Evolutionary conservation across 30 jellyfish, hydroid and myxozoan species (phyloP).

Genomic region (Hydractinia echinata): DNA sequence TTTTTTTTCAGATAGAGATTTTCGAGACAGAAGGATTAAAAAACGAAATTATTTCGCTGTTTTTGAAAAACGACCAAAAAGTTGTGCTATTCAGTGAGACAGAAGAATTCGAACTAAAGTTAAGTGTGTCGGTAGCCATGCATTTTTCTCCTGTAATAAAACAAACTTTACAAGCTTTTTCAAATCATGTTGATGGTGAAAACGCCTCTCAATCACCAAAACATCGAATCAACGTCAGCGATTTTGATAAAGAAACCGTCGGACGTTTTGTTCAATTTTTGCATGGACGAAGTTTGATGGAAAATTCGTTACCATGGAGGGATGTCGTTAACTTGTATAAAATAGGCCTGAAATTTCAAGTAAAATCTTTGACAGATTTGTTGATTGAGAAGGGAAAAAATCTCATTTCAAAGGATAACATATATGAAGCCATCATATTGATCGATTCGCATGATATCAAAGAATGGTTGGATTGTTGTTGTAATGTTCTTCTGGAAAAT

Average conservation of each 20-base stretch:
- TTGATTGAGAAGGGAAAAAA: not conserved
- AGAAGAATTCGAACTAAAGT: too few relatives aligned
- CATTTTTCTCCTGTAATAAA: too few relatives aligned
- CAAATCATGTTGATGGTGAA: too few relatives aligned
- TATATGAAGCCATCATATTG: not conserved
- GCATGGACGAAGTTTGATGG: not conserved
- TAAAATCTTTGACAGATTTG: not conserved
- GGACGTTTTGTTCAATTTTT: not conserved
- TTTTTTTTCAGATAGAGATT: too few relatives aligned
- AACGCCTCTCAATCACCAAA: too few relatives aligned
- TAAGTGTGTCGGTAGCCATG: too few relatives aligned
- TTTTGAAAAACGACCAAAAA: too few relatives aligned
- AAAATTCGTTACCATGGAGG: not conserved
- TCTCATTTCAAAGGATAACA: not conserved
- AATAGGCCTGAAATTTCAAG: not conserved
- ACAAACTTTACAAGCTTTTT: too few relatives aligned
- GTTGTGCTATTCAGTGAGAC: too few relatives aligned
- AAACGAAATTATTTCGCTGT: too few relatives aligned
- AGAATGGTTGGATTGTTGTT: not conserved
- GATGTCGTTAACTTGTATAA: not conserved
- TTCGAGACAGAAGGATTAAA: too few relatives aligned
- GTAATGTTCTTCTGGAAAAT: not conserved
- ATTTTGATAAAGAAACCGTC: not conserved
- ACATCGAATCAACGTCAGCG: not conserved
- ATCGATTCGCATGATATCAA: not conserved